phyloP scores from a whole-genome alignment of 2,113 vertebrate species.

The Lasiurus cinereus region DNA sequence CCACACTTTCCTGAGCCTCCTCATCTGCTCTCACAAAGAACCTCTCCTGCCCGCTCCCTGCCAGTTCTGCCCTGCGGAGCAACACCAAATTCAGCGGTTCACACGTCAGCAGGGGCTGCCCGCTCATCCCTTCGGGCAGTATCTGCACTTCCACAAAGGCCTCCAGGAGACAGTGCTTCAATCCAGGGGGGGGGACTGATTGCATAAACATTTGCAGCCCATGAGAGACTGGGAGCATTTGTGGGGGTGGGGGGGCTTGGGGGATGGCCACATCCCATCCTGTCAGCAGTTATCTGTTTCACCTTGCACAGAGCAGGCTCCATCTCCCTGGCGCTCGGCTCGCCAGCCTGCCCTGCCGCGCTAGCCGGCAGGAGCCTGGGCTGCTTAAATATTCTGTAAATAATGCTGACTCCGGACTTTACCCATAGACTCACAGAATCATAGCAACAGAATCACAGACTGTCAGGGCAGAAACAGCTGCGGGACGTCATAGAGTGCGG shows the following conservation, averaged over 20 bases:
- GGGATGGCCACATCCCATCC: background rate
- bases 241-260: no score
- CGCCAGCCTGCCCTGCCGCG: slow-evolving; percentile 30
- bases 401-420: slow-evolving; percentile 77
- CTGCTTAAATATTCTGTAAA: slow-evolving; percentile 76
- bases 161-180: background rate
- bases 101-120: no score
- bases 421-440: slow-evolving; percentile 59
- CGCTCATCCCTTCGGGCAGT: background rate
- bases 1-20: no score
- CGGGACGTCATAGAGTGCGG: slow-evolving; percentile 52
- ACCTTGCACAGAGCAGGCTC: background rate
- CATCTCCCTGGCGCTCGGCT: slow-evolving; percentile 46
- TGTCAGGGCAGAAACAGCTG: slow-evolving; percentile 76
- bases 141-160: slow-evolving; percentile 38
- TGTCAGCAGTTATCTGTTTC: background rate
- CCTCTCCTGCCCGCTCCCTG: background rate
- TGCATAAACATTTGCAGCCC: background rate
- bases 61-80: background rate
- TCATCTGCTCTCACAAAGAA: background rate
- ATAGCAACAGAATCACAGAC: slow-evolving; percentile 56
- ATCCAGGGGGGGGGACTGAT: background rate
- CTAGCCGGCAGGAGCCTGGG: slow-evolving; percentile 51
- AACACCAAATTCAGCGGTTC: background rate
- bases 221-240: background rate